Base-by-base conservation (phyloP, 2,113 vertebrate species). In the Lepus americanus region DNA sequence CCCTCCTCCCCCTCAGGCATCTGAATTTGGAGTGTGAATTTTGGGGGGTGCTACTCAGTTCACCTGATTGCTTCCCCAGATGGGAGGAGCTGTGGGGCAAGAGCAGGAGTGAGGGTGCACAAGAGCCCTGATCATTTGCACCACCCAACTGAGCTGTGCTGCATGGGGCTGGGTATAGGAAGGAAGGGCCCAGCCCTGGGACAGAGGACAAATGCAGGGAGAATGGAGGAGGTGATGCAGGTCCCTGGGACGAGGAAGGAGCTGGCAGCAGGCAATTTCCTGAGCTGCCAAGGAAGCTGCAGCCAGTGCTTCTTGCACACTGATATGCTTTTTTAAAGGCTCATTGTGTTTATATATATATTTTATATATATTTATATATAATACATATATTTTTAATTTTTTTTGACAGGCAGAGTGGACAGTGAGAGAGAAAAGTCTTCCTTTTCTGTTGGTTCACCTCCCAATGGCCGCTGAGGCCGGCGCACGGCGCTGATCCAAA, bases 251-350 rank as follows among this genome's bases (percentile, higher is more conserved):
- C 14, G 31, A 2, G 27, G 10, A 67, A 2, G 27, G 14, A 67
- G 7, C 49, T 2, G 9, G 16, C 1, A 29, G 9, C 10, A 4
- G 44, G 17, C 13, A 23, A 25, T 31, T 29, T 1, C 59, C 14
- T 2, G 14, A 44, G 31, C 1, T 82, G 11, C 22, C 59, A 6
- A 29, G 25, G 63, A 16, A 17, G 13, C 20, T 49, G 19, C 22
- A 78, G 25, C 63, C 19, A 59, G 23, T 12, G 76, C 31, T 49
- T 33, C 55, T 6, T 44, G 19, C 19, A 14, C 19, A 59, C 55
- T 59, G 55, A 19, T 59, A 5, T 20, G 17, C 55, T 59, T 59
- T 19, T 19, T 6, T 59, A 59, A 59, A 59, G 39, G 39, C 39
- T 39, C 39, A 39, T 39, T 39, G 5, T 39, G 39, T 39, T 39